Base-by-base conservation (phyloP, 1,140 invertebrate genomes). In the Euura saliciscinereae region DNA sequence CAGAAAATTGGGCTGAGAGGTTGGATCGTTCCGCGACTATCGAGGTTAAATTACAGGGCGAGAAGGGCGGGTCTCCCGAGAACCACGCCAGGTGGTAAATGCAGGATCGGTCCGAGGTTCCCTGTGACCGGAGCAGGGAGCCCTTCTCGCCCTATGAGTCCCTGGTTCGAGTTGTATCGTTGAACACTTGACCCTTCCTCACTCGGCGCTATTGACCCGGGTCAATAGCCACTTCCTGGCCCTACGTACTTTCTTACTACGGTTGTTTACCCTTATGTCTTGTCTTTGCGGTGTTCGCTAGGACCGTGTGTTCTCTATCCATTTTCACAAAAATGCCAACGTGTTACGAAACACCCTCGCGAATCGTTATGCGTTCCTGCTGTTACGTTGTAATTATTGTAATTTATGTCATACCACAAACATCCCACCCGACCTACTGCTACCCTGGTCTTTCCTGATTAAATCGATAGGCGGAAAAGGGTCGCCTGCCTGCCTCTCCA, bases 211-310 rank as follows among this genome's bases (percentile, higher is more conserved):
- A 66, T 43, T 8, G 70, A 59, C 51, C 51, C 51, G 51, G 51
- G 51, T 59, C 51, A 59, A 2, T 59, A 59, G 51, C 77, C 77
- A 84, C 82, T 82, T 83, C 80, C 77, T 81, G 66, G 11, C 2
- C 42, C 44, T 69, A 77, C 68, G 71, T 84, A 73, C 51, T 80
- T 73, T 74, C 82, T 84, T 84, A 83, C 77, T 82, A 77, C 70
- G 75, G 75, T 82, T 84, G 82, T 82, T 84, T 84, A 84, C 80
- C 74, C 75, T 76, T 78, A 28, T 28, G 77, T 79, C 75, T 79
- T 79, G 76, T 81, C 79, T 79, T 77, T 76, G 72, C 72, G 28
- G 28, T 28, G 28, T 28, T 28, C 28, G 28, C 28, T 28, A 28
- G 77, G 73, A n/a, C 8, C 13, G 74, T 72, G 73, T 28, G 28